Percentiles rank a stretch among this genome's conserved stretches.
Evolutionary conservation across 2,797 vertebrate species (phyloP).

Genomic region (Lacerta viridis): DNA sequence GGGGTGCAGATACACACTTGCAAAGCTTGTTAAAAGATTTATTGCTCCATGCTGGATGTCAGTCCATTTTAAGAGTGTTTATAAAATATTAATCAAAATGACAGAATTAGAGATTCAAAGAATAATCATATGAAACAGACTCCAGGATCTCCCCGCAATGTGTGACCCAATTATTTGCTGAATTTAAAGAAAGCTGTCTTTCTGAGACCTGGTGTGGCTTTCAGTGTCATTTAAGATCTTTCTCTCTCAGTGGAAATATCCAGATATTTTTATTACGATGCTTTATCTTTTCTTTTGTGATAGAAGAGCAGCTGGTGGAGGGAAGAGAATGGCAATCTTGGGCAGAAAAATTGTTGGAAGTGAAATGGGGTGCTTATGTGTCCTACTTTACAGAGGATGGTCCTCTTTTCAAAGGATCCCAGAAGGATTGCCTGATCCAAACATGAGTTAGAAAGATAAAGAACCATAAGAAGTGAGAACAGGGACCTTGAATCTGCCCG

Average conservation of each 20-base stretch:
- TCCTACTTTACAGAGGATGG: not conserved
- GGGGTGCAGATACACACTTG: slow-evolving; percentile 23
- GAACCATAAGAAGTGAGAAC: too few relatives aligned
- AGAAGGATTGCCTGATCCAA: not conserved
- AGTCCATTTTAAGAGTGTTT: slow-evolving; percentile 53
- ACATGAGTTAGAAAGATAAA: too few relatives aligned
- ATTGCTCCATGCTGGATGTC: slow-evolving; percentile 34
- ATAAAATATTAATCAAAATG: slow-evolving; percentile 57
- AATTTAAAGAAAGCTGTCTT: slow-evolving; percentile 6
- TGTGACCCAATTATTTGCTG: slow-evolving; percentile 29
- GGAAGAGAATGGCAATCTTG: not conserved
- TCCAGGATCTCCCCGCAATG: not conserved
- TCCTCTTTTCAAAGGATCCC: not conserved
- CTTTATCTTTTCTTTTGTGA: not conserved
- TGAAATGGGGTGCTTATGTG: not conserved
- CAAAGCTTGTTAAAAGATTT: slow-evolving; percentile 48
- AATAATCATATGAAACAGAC: slow-evolving; percentile 36
- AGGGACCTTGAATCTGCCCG: too few relatives aligned
- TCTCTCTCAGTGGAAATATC: not conserved
- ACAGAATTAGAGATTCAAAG: slow-evolving; percentile 61
- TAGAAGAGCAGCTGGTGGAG: not conserved
- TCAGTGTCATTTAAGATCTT: not conserved
- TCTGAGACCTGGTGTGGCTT: slow-evolving; percentile 30
- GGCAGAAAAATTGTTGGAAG: not conserved
- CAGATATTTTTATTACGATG: not conserved